Percentiles rank a stretch among this genome's conserved stretches.
Evolutionary conservation across 35 echinoderm and acorn worm species (phyloP).

Genomic region (Lytechinus variegatus): DNA sequence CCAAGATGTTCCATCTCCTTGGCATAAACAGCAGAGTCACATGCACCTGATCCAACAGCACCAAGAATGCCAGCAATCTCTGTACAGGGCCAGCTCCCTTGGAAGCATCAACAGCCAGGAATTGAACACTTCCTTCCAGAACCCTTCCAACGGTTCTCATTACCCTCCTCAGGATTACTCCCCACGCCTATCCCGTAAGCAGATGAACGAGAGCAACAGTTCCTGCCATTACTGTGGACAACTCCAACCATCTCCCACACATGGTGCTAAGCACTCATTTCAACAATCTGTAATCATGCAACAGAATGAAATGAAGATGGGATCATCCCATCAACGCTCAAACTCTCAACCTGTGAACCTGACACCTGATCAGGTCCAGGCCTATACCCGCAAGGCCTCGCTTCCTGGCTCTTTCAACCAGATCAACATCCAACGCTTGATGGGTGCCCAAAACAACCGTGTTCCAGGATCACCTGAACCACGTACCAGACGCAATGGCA

Average conservation of each 20-base stretch:
- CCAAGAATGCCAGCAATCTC: slow-evolving; percentile 23
- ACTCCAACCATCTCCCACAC: slow-evolving; percentile 40
- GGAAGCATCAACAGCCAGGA: slow-evolving; percentile 47
- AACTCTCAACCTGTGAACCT: slow-evolving; percentile 78
- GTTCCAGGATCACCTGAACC: slow-evolving; percentile 79
- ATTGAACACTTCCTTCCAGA: background rate
- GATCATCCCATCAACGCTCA: slow-evolving; percentile 67
- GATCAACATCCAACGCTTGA: slow-evolving; percentile 76
- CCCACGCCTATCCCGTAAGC: slow-evolving; percentile 30
- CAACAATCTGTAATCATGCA: slow-evolving; percentile 37
- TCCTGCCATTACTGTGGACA: slow-evolving; percentile 43
- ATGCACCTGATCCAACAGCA: slow-evolving; percentile 47
- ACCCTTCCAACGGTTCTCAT: background rate
- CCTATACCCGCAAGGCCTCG: slow-evolving; percentile 87
- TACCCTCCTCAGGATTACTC: slow-evolving; percentile 14
- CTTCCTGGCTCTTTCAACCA: slow-evolving; percentile 92
- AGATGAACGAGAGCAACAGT: background rate
- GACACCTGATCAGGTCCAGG: slow-evolving; percentile 59
- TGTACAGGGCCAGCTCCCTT: slow-evolving; percentile 25
- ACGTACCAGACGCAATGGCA: slow-evolving; percentile 77
- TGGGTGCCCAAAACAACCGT: slow-evolving; percentile 48
- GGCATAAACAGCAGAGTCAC: slow-evolving; percentile 35
- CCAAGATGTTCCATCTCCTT: slow-evolving; percentile 28
- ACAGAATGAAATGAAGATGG: background rate
- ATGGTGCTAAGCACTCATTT: slow-evolving; percentile 53